Base-by-base conservation (phyloP, 2,888 invertebrate species). In the Chouioia cunea region DNA sequence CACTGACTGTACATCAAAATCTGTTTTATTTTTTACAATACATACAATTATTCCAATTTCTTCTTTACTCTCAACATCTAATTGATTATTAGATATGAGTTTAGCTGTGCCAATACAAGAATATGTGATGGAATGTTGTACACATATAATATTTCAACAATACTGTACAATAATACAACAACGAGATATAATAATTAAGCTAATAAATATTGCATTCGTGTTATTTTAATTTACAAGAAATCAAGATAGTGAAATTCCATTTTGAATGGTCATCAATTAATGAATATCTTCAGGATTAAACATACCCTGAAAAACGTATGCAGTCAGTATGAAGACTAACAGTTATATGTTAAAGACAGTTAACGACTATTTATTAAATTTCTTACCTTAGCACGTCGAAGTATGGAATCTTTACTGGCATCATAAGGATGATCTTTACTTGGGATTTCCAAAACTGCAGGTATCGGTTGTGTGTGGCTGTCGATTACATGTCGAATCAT, bases 401-500 rank as follows among this genome's bases (percentile, higher is more conserved):
- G 88, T 80, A 99, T 97, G 0, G 97, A 98, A 87, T 99, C 99
- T 88, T 99, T 99, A 83, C 93, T 93, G 59, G 99, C 96, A 86
- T 99, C 99, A 85, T 99, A 99, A 0, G 99, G 99, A 86, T 93
- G 93, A 84, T 96, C 95, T 86, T 99, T 99, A 50, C 98, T 98
- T 18, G 99, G 99, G 79, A 99, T 99, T 89, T 99, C 99, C 74
- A 99, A 89, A 2, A 99, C 96, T 4, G 99, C 93, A 15, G 99
- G 99, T 75, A 98, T 93, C 0, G 98, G 97, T 27, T 94, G 91
- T 12, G 93, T 93, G 87, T 99, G 97, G 15, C 91, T 90, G 85
- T 99, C 99, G 75, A 99, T 97, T 65, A 95, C 94, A 85, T 97
- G 97, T 70, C 99, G 92, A 83, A 99, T 97, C 89, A 97, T 89